Percentiles rank a stretch among this genome's conserved stretches.
These are phyloP conservation scores for Eudasyphora cyanicolor DNA, from an alignment of 2,888 invertebrate genomes.

Conservation along the genomic window DNA sequence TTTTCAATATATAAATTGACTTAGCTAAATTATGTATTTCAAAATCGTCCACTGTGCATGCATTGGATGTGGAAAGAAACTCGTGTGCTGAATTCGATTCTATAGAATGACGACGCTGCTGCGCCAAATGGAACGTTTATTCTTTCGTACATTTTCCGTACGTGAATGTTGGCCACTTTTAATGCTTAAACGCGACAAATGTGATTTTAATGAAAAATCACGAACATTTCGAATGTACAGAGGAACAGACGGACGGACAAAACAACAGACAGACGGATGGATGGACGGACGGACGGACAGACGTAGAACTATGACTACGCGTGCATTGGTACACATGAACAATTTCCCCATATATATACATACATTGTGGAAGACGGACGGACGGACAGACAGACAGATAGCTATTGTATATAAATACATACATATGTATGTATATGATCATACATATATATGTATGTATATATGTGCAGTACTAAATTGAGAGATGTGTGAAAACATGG, in stretches of 20 bases:
- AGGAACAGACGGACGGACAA: conserved; percentile 1
- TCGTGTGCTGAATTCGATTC: conserved; percentile 22
- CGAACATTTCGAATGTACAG: conserved; percentile 47
- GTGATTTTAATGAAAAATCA: conserved; percentile 59
- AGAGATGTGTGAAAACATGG: background rate
- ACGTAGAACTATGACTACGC: background rate
- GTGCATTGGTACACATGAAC: background rate
- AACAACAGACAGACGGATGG: background rate
- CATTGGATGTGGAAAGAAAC: background rate
- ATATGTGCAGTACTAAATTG: background rate
- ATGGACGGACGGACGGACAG: conserved; percentile 3
- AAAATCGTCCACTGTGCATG: background rate
- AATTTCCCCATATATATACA: background rate
- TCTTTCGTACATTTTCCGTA: conserved; percentile 9
- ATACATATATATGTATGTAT: background rate
- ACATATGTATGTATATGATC: background rate
- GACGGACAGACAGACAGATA: background rate
- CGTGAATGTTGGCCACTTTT: conserved; percentile 51
- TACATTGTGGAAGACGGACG: background rate
- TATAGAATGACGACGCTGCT: background rate
- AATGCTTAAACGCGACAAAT: conserved; percentile 40
- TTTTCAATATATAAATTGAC: too few species aligned
- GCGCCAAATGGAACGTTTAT: conserved; percentile 15
- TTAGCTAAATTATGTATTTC: background rate
- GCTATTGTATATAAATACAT: background rate